Base-by-base conservation (phyloP, 64 coral and sea anemone genomes). In the Porites australiensis region DNA sequence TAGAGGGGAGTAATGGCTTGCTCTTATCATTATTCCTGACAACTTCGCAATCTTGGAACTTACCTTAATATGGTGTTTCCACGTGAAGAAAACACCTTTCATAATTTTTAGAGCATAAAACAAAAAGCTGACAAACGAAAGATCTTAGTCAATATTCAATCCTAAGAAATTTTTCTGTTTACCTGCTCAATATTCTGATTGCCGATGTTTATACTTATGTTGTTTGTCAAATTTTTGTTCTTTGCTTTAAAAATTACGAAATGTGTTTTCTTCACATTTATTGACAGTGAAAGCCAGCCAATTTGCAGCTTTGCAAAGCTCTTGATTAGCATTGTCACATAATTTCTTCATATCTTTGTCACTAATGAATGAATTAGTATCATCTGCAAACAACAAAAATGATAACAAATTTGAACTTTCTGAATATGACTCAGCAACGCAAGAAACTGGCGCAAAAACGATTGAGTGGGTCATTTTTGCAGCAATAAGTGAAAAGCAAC, bases 221-320 rank as follows among this genome's bases (percentile, higher is more conserved):
- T 37, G 11, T 44, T n/a, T 9, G 20, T 27, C 5, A 7, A 0
- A 12, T 37, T 72, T 23, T 72, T 72, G n/a, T 23, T 44, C 22
- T 72, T 72, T 12, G 70, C 11, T 44, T 44, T 44, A 72, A 10
- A 72, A 2, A 72, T 23, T 12, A 72, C 27, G 37, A 45, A 72
- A 27, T 72, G 70, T 9, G 37, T 72, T 72, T 72, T 72, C 70
- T 72, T 72, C 10, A 72, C 23, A 71, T 71, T 71, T 22, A 71
- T 6, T 21, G 68, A 27, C 7, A 71, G 4, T 72, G 6, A 6
- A 2, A 11, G 70, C 20, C 37, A 72, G 22, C 70, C 70, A 72
- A 13, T n/a, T 4, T 72, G 70, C 11, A 27, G 44, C 27, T 9
- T 72, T 72, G 20, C 27, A 18, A 44, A 72, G 70, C 13, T 72